phyloP scores from a whole-genome alignment of 2,797 vertebrate species.

The Pampus argenteus region DNA sequence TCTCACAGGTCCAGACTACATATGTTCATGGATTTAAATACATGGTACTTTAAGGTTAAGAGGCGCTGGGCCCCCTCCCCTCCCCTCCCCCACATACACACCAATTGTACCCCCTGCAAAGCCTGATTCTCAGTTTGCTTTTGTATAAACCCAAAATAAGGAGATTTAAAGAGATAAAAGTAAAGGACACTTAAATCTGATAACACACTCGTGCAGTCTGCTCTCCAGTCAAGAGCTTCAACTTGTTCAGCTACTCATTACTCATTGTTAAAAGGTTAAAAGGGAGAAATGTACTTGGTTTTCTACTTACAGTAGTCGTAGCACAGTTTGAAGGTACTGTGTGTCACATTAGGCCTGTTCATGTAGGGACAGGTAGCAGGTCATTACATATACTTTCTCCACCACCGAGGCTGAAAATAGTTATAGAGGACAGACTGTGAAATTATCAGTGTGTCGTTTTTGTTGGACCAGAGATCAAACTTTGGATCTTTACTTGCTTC shows the following conservation, averaged over 20 bases:
- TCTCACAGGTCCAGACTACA: constrained; percentile 77
- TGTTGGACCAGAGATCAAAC: background rate
- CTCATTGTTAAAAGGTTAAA: background rate
- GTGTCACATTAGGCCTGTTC: background rate
- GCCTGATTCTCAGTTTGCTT: constrained; percentile 68
- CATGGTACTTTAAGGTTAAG: constrained; percentile 78
- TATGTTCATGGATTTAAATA: constrained; percentile 81
- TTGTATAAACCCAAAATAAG: constrained; percentile 83
- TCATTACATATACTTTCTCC: background rate
- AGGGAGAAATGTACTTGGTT: background rate
- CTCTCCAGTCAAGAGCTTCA: constrained; percentile 33
- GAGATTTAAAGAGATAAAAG: constrained; percentile 83
- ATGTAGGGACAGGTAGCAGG: background rate
- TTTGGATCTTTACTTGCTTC: background rate
- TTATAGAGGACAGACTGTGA: background rate
- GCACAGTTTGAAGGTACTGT: background rate
- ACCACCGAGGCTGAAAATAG: background rate
- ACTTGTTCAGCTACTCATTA: background rate
- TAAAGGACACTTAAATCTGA: constrained; percentile 72
- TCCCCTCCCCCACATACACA: background rate
- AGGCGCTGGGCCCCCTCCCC: constrained; percentile 35
- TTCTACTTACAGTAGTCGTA: no score
- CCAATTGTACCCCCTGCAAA: constrained; percentile 41
- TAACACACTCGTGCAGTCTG: constrained; percentile 71
- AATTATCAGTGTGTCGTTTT: background rate